Conservation (phyloP, 1,140 invertebrate genomes). For the Belonocnema kinseyi region DNA sequence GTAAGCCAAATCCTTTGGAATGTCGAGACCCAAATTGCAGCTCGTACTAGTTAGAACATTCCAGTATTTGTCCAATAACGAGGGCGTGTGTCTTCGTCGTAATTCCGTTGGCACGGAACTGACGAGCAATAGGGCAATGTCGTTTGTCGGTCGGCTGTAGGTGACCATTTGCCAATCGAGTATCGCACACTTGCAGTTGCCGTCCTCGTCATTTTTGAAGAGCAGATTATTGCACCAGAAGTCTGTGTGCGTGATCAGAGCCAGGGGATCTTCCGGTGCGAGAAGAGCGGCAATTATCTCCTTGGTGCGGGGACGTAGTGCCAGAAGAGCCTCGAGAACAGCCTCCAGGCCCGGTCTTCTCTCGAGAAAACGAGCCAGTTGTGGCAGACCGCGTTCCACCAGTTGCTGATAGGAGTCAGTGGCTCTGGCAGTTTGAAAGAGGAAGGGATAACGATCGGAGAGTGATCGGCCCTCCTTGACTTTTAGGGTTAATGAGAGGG, state of each 20-base stretch:
- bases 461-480: slow-evolving; percentile 79
- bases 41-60: slow-evolving; percentile 78
- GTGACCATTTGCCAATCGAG: slow-evolving; percentile 92
- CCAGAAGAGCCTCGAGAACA: slow-evolving; percentile 76
- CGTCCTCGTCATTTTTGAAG: slow-evolving; percentile 78
- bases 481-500: slow-evolving; percentile 81
- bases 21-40: slow-evolving; percentile 77
- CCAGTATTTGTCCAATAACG: slow-evolving; percentile 83
- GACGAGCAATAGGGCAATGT: slow-evolving; percentile 85
- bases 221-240: slow-evolving; percentile 90
- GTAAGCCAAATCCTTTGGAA: slow-evolving; percentile 78
- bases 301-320: slow-evolving; percentile 78
- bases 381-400: slow-evolving; percentile 84
- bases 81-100: slow-evolving; percentile 78
- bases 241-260: slow-evolving; percentile 86
- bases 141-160: slow-evolving; percentile 85
- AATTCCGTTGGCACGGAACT: slow-evolving; percentile 85
- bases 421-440: slow-evolving; percentile 85
- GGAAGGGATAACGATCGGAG: slow-evolving; percentile 82
- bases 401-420: slow-evolving; percentile 87
- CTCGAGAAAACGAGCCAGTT: slow-evolving; percentile 82
- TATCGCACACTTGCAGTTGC: slow-evolving; percentile 79
- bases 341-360: slow-evolving; percentile 78
- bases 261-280: slow-evolving; percentile 80
- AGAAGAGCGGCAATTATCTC: slow-evolving; percentile 81